Base-by-base conservation (phyloP, 2,797 vertebrate species). In the Adrianichthys oophorus region DNA sequence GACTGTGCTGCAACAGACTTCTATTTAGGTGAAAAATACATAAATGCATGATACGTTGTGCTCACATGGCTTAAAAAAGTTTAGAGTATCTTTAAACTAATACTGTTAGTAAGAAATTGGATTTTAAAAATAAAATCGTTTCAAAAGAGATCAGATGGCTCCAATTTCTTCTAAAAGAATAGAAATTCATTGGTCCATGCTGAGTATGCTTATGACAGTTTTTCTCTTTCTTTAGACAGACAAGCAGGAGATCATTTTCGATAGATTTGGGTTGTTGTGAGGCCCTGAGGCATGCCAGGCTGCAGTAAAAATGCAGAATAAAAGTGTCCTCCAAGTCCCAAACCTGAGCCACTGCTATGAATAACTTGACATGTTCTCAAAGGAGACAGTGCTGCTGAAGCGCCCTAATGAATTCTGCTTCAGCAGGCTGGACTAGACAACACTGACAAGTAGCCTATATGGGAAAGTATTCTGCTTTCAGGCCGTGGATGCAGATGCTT, bases 331-430 rank as follows among this genome's bases (percentile, higher is more conserved):
- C 55, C 4, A 51, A 79, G 76, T 78, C 44, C 59, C 68, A 24
- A 52, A 78, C 78, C 79, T 60, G 68, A 78, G 68, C 76, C 61
- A 51, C 68, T 52, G 74, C 85, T 89, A 81, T 82, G 84, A 90
- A 88, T 90, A 87, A 82, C 83, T 67, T 74, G 83, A 84, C 78
- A 73, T 65, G 56, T 76, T 82, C 78, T 74, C 60, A 48, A 61
- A 85, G 63, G 66, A 66, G 21, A 83, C 24, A 52, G 41, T 55
- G 65, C 68, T 51, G 67, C 67, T 56, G 73, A 81, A 62, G 49
- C 43, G 66, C 58, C 52, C 71, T 84, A 84, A 89, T 75, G 77
- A 86, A 75, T 70, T 52, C 51, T 40, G 59, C 78, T 73, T 61
- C 67, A 71, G 68, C 58, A 78, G 70, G 70, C 58, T 62, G 47